phyloP scores from a whole-genome alignment of 2,888 invertebrate species.

The Drosophila falleni region DNA sequence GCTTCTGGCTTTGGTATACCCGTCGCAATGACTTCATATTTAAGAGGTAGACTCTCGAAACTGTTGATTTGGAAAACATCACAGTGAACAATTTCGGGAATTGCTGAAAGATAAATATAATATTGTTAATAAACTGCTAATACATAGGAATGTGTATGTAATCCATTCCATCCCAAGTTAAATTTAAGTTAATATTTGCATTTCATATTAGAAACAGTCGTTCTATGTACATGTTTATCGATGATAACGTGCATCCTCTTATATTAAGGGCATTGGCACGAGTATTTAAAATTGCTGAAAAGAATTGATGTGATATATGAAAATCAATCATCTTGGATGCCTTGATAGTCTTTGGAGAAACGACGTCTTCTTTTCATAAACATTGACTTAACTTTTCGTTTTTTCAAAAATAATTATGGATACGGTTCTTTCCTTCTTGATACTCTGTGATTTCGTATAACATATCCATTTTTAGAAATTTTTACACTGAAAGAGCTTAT shows the following conservation, averaged over 20 bases:
- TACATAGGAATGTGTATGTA: not conserved
- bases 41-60: slow-evolving; percentile 92
- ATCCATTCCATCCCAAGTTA: slow-evolving; percentile 7
- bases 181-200: slow-evolving; percentile 20
- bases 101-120: slow-evolving; percentile 85
- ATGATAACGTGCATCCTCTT: slow-evolving; percentile 1
- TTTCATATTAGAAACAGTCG: slow-evolving; percentile 13
- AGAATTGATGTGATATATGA: not conserved
- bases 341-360: not conserved
- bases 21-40: slow-evolving; percentile 91
- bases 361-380: not conserved
- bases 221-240: slow-evolving; percentile 21
- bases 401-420: not conserved
- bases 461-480: not conserved
- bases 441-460: not conserved
- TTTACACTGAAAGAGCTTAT: not conserved
- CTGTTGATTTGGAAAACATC: slow-evolving; percentile 91
- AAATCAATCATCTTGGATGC: not conserved
- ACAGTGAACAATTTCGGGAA: slow-evolving; percentile 90
- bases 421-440: not conserved
- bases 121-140: not conserved
- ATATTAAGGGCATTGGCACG: not conserved
- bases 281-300: slow-evolving; percentile 3
- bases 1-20: slow-evolving; percentile 92
- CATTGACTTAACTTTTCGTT: not conserved